Conservation (phyloP, 2,113 vertebrate genomes). For the Microtus montanus region DNA sequence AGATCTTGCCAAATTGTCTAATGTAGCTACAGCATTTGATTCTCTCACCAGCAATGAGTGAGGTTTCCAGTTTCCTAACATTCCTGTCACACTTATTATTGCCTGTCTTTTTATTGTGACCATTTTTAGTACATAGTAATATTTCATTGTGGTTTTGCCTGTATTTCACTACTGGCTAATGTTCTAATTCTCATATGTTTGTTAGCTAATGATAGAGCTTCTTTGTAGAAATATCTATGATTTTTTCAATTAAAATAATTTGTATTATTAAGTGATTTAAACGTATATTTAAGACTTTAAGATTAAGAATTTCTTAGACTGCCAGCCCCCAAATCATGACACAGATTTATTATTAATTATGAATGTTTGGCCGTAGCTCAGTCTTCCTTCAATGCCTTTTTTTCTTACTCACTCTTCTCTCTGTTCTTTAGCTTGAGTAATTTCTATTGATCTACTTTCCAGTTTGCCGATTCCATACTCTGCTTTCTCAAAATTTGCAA, state of each 20-base stretch:
- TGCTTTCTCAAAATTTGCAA: not conserved
- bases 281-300: not conserved
- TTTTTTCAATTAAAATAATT: not conserved
- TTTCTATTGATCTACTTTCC: not conserved
- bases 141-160: conserved; percentile 44
- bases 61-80: not conserved
- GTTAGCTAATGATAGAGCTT: not conserved
- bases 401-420: not conserved
- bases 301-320: not conserved
- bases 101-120: conserved; percentile 11
- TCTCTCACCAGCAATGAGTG: not conserved
- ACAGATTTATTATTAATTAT: not conserved
- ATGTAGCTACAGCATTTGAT: not conserved
- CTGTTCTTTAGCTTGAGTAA: not conserved
- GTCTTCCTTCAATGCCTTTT: not conserved
- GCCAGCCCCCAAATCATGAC: not conserved
- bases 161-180: not conserved
- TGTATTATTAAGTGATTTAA: conserved; percentile 14
- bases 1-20: not conserved
- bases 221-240: not conserved
- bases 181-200: not conserved
- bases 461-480: not conserved
- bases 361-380: not conserved
- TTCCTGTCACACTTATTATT: not conserved
- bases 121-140: not conserved